These are phyloP conservation scores for Agrilus biguttatus DNA, from an alignment of 2,888 invertebrate species.

Conservation along the genomic window DNA sequence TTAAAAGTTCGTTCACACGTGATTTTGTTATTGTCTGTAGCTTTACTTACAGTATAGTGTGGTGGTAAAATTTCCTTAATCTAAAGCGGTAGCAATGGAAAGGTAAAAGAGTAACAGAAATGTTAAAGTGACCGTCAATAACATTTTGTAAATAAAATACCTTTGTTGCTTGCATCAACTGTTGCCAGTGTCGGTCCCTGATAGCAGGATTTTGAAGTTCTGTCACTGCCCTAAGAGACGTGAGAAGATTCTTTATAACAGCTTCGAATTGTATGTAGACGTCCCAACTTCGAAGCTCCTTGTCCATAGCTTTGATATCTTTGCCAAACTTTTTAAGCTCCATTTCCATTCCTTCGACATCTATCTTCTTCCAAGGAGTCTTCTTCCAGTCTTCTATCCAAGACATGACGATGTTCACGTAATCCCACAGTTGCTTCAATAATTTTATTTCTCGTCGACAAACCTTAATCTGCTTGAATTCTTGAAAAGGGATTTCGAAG, in stretches of 20 bases:
- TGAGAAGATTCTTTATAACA: conserved; percentile 82
- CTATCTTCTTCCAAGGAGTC: conserved; percentile 86
- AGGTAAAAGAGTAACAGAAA: neutral
- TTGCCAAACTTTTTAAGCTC: conserved; percentile 87
- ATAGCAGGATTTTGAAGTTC: conserved; percentile 92
- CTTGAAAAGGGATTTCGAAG: conserved; percentile 77
- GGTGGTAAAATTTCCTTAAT: conserved; percentile 15
- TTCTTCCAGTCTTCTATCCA: conserved; percentile 86
- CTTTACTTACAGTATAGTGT: conserved; percentile 11
- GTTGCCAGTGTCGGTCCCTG: conserved; percentile 84
- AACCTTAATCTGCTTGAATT: conserved; percentile 60
- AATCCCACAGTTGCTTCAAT: conserved; percentile 81
- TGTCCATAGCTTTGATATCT: conserved; percentile 65
- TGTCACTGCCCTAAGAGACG: conserved; percentile 80
- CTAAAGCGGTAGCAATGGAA: conserved; percentile 11
- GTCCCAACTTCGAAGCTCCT: conserved; percentile 66
- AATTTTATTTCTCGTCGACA: conserved; percentile 65
- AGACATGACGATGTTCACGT: conserved; percentile 62
- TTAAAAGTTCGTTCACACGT: neutral
- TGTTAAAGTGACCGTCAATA: neutral
- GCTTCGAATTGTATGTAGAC: conserved; percentile 68
- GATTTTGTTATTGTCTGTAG: neutral
- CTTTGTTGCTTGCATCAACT: conserved; percentile 85
- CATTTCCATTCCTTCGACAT: conserved; percentile 87
- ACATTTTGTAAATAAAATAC: conserved; percentile 27